Evolutionary conservation across 2,113 vertebrate genomes (phyloP), one percentile per base, ranked within the genome.

Genomic region (Lepidothrix coronata): DNA sequence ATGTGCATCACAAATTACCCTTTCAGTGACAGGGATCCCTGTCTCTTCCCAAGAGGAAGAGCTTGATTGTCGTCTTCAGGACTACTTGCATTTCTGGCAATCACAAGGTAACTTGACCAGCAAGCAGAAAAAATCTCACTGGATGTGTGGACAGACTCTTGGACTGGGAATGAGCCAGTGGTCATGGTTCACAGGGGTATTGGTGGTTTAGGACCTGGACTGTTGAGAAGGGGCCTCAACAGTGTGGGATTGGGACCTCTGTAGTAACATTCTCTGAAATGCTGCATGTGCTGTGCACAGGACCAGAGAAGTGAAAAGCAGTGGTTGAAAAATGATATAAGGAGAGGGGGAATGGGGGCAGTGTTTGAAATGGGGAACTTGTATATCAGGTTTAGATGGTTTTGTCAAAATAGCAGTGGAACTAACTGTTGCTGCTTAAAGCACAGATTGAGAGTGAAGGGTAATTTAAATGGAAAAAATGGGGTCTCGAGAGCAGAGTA

Each of bases 191-290:
- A 1, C 0, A 0, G 25, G 22, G 41, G 22, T 74, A 15, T 54
- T 2, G 0, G 48, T 52, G 52, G 21, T 79, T 49, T 27, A n/a
- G 22, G 57, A 15, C 8, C 62, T 37, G 41, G 30, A 11, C 31
- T 79, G 11, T 18, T 44, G 17, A 65, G 35, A 28, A 62, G 23
- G 5, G 3, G 1, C 19, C n/a, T 72, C 31, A 48, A 0, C 31
- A 19, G 4, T 3, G 51, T 17, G 48, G 0, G 3, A 11, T 0
- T 41, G 33, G 25, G 19, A 10, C 5, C 11, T 67, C 21, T 3
- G 39, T n/a, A 28, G 13, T 14, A 25, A 14, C 12, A 18, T 37
- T 14, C n/a, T 62, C 55, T 62, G 65, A 27, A 83, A 27, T 24
- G 8, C 27, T 31, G 8, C 21, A 11, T 0, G 1, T 76, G 23